Evolutionary conservation across 2,888 invertebrate genomes (phyloP), one percentile per base, ranked within the genome.

Genomic region (Megastigmus dorsalis): DNA sequence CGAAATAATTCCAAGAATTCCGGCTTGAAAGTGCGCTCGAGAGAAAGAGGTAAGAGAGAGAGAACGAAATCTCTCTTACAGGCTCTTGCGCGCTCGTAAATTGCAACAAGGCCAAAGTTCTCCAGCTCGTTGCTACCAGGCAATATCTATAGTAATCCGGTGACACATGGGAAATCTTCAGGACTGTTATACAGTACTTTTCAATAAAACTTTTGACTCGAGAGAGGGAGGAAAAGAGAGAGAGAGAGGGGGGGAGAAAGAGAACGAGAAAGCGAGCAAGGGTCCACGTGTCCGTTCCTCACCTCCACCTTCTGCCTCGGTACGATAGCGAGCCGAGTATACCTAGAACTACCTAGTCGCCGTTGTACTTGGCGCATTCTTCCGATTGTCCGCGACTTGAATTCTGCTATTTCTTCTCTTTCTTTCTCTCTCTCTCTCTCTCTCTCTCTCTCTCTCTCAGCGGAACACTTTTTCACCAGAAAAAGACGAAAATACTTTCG

Each of bases 91-190:
- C 60, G 50, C 55, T 75, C 72, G 71, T 72, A 76, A 76, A 76
- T 76, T 68, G 68, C 63, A 65, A 72, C 72, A 72, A 59, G 68
- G 59, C 50, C 57, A 67, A 75, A 72, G 68, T 76, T 76, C 30
- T 13, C 63, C 6, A 26, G 63, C 33, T 59, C 54, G 48, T 41
- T 57, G 55, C 67, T 50, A 18, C 41, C 28, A 36, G 28, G 67
- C 50, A 57, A 70, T 71, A 66, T 66, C 70, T 71, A 66, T 30
- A 67, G 67, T 72, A 75, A 75, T 71, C 76, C 68, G 43, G 76
- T 73, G 76, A 72, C 76, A 72, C 76, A 76, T 73, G 72, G 76
- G 72, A 76, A 76, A 76, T 69, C 76, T 73, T 73, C 52, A 43
- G 38, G 70, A 71, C 60, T 41, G 63, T 69, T 76, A 73, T 73